Evolutionary conservation across 1,140 invertebrate genomes (phyloP).

Genomic region (Anoplophora glabripennis): DNA sequence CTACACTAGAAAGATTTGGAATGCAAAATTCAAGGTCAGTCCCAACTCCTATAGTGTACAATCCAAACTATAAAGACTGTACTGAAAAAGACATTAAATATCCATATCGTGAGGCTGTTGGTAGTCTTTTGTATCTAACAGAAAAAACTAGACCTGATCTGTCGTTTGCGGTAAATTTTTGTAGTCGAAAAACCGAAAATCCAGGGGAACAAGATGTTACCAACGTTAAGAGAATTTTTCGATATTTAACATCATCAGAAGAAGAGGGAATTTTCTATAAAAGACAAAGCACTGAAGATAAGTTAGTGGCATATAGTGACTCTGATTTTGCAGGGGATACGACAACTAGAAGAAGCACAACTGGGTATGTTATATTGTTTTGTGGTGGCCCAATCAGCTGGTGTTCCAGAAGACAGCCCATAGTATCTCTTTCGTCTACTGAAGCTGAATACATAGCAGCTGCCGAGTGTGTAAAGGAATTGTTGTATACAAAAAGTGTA

Average conservation of each 20-base stretch:
- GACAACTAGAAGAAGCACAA: constrained; percentile 35
- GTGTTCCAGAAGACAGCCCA: constrained; percentile 43
- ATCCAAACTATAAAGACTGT: constrained; percentile 14
- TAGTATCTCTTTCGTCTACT: constrained; percentile 41
- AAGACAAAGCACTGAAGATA: not conserved
- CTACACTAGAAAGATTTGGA: constrained; percentile 1
- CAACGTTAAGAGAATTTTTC: constrained; percentile 44
- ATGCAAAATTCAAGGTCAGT: constrained; percentile 4
- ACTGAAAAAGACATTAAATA: no score
- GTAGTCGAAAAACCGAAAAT: constrained; percentile 35
- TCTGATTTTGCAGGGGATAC: constrained; percentile 44
- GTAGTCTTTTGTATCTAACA: constrained; percentile 46
- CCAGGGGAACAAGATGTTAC: constrained; percentile 37
- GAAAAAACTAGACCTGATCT: constrained; percentile 48
- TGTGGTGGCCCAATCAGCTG: constrained; percentile 42
- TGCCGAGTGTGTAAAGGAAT: constrained; percentile 38
- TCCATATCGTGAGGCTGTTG: constrained; percentile 45
- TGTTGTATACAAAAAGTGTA: constrained; percentile 32
- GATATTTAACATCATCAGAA: constrained; percentile 49
- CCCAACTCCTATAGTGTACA: not conserved
- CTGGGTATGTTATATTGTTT: constrained; percentile 44
- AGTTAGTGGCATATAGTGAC: constrained; percentile 38
- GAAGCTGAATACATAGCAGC: constrained; percentile 48
- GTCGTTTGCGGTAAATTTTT: constrained; percentile 42
- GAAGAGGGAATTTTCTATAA: constrained; percentile 35